These are phyloP conservation scores for Cydia splendana DNA, from an alignment of 1,140 invertebrate species.

Conservation along the genomic window DNA sequence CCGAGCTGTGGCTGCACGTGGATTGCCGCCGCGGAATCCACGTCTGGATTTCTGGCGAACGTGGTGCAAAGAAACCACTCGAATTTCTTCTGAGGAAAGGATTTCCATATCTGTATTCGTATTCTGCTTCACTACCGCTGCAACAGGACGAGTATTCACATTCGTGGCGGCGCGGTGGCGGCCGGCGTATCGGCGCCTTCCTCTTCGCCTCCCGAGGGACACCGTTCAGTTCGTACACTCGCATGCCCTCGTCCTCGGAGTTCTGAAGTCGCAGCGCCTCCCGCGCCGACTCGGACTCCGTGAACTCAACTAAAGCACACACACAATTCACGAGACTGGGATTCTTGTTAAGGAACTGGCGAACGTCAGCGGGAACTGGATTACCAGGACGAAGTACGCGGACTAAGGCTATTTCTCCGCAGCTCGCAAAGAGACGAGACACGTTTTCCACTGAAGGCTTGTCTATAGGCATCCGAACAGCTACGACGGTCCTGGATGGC, in stretches of 20 bases:
- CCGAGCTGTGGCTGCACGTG: slow-evolving; percentile 80
- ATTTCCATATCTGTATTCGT: slow-evolving; percentile 78
- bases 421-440: slow-evolving; percentile 91
- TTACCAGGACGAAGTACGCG: slow-evolving; percentile 92
- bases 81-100: slow-evolving; percentile 81
- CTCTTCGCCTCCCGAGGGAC: slow-evolving; percentile 81
- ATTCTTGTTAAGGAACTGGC: slow-evolving; percentile 93
- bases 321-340: slow-evolving; percentile 91
- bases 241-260: slow-evolving; percentile 73
- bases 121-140: slow-evolving; percentile 85
- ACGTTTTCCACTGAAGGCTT: slow-evolving; percentile 92
- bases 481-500: slow-evolving; percentile 93
- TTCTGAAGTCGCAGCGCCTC: slow-evolving; percentile 85
- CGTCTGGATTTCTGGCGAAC: slow-evolving; percentile 81
- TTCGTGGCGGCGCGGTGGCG: slow-evolving; percentile 67
- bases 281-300: slow-evolving; percentile 90
- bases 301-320: slow-evolving; percentile 94
- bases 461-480: slow-evolving; percentile 90
- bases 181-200: slow-evolving; percentile 77
- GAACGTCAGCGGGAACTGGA: slow-evolving; percentile 92
- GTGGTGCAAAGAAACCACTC: slow-evolving; percentile 80
- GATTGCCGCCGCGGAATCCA: slow-evolving; percentile 83
- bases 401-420: slow-evolving; percentile 93
- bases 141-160: slow-evolving; percentile 82
- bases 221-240: slow-evolving; percentile 81